Percentiles rank a stretch among this genome's conserved stretches.
These are phyloP conservation scores for Lamellibrachia satsuma DNA, from an alignment of 2,888 invertebrate species.

Conservation along the genomic window DNA sequence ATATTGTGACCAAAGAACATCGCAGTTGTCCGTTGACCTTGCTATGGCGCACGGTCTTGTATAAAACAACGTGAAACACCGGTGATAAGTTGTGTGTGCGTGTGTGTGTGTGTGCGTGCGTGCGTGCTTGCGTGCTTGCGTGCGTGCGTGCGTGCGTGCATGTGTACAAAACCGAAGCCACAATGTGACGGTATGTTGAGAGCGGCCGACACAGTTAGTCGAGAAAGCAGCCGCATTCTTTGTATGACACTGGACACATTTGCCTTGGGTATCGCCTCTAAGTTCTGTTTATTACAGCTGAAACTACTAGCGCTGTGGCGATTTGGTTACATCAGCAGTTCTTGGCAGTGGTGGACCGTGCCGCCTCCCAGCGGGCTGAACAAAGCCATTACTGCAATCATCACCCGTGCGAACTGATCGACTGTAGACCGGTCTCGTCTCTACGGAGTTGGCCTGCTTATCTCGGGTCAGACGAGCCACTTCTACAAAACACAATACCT, in stretches of 20 bases:
- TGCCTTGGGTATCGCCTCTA: neutral
- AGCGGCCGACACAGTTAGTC: neutral
- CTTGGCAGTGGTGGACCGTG: neutral
- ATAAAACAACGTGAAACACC: too few relatives aligned
- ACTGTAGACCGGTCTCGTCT: neutral
- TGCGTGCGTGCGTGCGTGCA: neutral
- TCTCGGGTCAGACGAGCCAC: slow-evolving; percentile 10
- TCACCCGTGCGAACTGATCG: neutral
- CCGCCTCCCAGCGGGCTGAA: neutral
- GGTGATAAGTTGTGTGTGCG: too few relatives aligned
- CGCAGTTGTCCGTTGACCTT: too few relatives aligned
- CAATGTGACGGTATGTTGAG: too few relatives aligned
- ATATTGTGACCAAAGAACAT: too few relatives aligned
- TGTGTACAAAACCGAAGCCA: too few relatives aligned
- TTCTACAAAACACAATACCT: neutral
- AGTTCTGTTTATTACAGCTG: neutral
- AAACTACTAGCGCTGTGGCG: neutral
- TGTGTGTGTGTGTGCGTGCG: too few relatives aligned
- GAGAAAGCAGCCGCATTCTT: neutral
- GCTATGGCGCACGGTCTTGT: too few relatives aligned
- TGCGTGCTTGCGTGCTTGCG: neutral
- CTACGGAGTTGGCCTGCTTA: slow-evolving; percentile 10
- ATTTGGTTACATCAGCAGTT: neutral
- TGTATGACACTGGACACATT: neutral
- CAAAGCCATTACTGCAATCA: neutral